Base-by-base conservation (phyloP, 2,888 invertebrate genomes). In the Dyspetes luteomarginatus region DNA sequence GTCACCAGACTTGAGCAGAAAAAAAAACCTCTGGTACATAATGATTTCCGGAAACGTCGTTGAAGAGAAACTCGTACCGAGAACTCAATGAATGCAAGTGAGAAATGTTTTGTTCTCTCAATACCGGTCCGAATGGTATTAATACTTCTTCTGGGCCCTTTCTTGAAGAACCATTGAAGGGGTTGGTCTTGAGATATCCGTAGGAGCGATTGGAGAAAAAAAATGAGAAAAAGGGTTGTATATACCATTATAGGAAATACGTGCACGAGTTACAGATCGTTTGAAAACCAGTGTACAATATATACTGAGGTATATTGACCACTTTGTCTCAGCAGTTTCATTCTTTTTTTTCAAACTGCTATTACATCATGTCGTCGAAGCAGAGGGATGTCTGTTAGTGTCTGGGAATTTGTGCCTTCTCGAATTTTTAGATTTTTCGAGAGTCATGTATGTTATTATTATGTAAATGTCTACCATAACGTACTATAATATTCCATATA, bases 61-160 rank as follows among this genome's bases (percentile, higher is more conserved):
- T 36, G 72, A 65, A 64, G 68, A 30, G 56, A 67, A 81, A 72
- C 80, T 76, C 48, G 76, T 72, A 72, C n/a, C 72, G 68, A 75
- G 80, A 75, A 52, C 45, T 41, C 41, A 55, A 48, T 56, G 77
- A 69, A 64, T 56, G 24, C 64, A 48, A 77, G 48, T 48, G 62
- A 62, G 45, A 24, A 76, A 43, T 22, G 26, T 28, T 52, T 43
- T 62, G 60, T 71, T 71, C 69, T 30, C 43, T 56, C 15, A 28
- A 45, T 45, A 69, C 45, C 50, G 28, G 41, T 50, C 5, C 45
- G 7, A 7, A 17, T 43, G n/a, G 41, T 12, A n/a, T 15, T 45
- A 9, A 45, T 30, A 24, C 28, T 65, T 48, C 17, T 60, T 72
- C 72, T 43, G 1, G 17, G 52, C 12, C 60, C 50, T 72, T 62